Conservation (phyloP, 1,140 invertebrate species). For the Eufriesea mexicana region DNA sequence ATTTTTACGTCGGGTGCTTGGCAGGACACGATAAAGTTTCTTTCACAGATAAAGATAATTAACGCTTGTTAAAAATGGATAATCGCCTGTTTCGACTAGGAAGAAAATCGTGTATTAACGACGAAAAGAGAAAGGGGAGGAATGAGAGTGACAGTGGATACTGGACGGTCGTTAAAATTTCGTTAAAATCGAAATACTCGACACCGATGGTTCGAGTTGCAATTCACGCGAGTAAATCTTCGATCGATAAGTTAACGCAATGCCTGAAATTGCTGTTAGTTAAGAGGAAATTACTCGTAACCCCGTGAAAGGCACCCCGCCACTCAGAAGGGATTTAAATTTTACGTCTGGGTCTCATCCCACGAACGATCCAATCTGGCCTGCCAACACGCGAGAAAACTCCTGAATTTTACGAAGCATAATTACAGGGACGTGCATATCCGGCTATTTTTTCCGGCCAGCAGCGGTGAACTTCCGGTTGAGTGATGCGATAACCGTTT, state of each 20-base stretch:
- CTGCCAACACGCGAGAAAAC: conserved; percentile 22
- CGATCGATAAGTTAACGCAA: conserved; percentile 4
- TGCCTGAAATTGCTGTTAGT: background rate
- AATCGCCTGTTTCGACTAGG: no score
- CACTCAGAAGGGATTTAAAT: conserved; percentile 21
- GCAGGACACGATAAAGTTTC: no score
- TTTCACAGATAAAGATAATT: no score
- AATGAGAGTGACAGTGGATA: no score
- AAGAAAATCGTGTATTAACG: no score
- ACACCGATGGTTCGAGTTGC: no score
- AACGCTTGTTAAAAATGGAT: no score
- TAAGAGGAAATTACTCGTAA: conserved; percentile 6
- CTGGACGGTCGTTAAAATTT: no score
- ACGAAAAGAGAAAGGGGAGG: no score
- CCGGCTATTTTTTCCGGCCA: conserved; percentile 50
- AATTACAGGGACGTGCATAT: conserved; percentile 50
- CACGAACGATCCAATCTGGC: conserved; percentile 8
- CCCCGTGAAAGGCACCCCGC: background rate
- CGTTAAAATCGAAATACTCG: no score
- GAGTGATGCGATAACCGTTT: conserved; percentile 63
- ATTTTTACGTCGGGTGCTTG: no score
- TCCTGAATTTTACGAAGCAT: conserved; percentile 47
- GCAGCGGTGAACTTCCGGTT: conserved; percentile 45
- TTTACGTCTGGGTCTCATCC: conserved; percentile 41
- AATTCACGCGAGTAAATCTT: background rate